These are phyloP conservation scores for Ochotona princeps DNA, from an alignment of 2,113 vertebrate genomes.

Conservation along the genomic window DNA sequence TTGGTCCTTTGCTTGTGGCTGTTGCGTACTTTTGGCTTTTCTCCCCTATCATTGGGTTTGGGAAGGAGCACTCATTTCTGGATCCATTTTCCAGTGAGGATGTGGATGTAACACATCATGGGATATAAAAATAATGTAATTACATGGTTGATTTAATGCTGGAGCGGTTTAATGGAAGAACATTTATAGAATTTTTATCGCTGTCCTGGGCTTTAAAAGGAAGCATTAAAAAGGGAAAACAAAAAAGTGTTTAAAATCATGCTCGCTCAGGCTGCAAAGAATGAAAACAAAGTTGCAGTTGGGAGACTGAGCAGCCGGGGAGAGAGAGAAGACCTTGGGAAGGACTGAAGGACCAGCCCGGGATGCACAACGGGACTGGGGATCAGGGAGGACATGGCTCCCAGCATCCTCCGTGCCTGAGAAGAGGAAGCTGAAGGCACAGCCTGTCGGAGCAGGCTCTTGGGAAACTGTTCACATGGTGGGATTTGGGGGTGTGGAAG, in stretches of 20 bases:
- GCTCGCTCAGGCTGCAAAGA: background rate
- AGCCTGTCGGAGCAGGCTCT: background rate
- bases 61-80: background rate
- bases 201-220: background rate
- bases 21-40: no score
- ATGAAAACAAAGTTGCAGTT: background rate
- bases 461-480: background rate
- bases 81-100: background rate
- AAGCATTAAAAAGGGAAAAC: background rate
- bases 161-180: background rate
- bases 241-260: background rate
- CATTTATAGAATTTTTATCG: background rate
- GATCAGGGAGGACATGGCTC: background rate
- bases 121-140: background rate
- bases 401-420: background rate
- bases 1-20: no score
- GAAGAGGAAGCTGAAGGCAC: background rate
- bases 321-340: no score
- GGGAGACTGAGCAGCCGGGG: background rate
- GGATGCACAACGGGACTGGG: no score
- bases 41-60: no score
- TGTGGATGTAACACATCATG: background rate
- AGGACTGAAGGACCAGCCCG: background rate
- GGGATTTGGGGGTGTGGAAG: background rate
- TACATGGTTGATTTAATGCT: background rate